Evolutionary conservation across 2,113 vertebrate species (phyloP).

Genomic region (Coreoperca whiteheadi): DNA sequence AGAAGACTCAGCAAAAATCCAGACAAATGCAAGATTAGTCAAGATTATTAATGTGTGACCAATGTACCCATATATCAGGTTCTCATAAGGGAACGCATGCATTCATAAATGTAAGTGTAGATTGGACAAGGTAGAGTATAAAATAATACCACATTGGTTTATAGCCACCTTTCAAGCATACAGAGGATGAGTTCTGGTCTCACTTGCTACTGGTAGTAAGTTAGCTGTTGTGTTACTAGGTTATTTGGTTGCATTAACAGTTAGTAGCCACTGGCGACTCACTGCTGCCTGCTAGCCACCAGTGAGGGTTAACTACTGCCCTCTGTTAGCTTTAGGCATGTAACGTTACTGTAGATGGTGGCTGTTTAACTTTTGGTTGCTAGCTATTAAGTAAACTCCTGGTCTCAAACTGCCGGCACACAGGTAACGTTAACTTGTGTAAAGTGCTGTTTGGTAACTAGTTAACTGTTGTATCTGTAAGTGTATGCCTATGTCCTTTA

Average conservation of each 20-base stretch:
- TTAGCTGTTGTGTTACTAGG: neutral
- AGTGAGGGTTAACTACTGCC: neutral
- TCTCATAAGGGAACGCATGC: neutral
- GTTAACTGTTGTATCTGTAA: conserved; percentile 16
- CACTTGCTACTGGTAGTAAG: neutral
- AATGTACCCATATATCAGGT: neutral
- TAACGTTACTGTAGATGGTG: neutral
- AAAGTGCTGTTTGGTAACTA: neutral
- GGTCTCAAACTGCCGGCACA: neutral
- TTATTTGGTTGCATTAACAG: neutral
- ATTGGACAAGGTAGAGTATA: neutral
- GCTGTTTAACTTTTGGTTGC: conserved; percentile 26
- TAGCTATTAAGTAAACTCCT: neutral
- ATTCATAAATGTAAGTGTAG: neutral
- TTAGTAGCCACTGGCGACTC: neutral
- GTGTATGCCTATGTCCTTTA: conserved; percentile 30
- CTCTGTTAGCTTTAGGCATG: conserved; percentile 34
- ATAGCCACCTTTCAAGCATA: neutral
- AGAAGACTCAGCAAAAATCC: neutral
- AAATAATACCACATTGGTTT: neutral
- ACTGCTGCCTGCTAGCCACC: conserved; percentile 11
- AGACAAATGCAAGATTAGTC: neutral
- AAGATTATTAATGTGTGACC: neutral
- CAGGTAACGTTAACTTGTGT: too few species aligned
- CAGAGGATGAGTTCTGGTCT: neutral